Evolutionary conservation across 2,113 vertebrate genomes (phyloP), one percentile per base, ranked within the genome.

Genomic region (Nannospalax galili): DNA sequence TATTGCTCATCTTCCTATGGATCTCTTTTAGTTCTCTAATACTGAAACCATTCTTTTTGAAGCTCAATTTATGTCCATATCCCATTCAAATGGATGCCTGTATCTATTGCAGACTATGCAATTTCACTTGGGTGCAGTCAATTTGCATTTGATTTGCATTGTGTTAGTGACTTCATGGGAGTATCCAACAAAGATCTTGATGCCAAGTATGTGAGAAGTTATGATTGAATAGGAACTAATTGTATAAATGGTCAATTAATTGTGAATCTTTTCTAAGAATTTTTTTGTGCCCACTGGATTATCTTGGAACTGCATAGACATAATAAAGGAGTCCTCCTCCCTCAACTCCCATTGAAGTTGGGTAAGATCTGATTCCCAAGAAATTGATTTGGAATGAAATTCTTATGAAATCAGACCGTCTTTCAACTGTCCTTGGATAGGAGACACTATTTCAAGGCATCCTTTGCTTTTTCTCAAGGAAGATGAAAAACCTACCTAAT

Each of bases 131-230:
- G 42, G 58, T 70, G 58, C 48, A 56, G n/a, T 69, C 42, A 45
- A 89, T 95, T 94, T 97, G 85, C 91, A 93, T 96, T 86, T 82
- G 58, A 95, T 95, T 97, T 96, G 69, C 92, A 94, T 91, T 84
- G 62, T 84, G 56, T 94, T 94, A 92, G 32, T 95, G 69, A 88
- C 65, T 82, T 80, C 91, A 20, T 56, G 89, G 84, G 91, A 84
- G 58, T 60, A 84, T 82, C 69, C 85, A 70, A 9, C 52, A 91
- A 94, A 89, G 78, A 91, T 85, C 48, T 48, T 74, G 32, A 73
- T 69, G 75, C 85, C 60, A 65, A 22, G 48, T n/a, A 40, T 48
- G 62, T 40, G 35, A 48, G 48, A 93, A 82, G 58, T 90, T 92
- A 60, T 65, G 19, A 80, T 17, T 92, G 72, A 85, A 73, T 67